Evolutionary conservation across 2,888 invertebrate genomes (phyloP), one percentile per base, ranked within the genome.

Genomic region (Philopedon plagiatum): DNA sequence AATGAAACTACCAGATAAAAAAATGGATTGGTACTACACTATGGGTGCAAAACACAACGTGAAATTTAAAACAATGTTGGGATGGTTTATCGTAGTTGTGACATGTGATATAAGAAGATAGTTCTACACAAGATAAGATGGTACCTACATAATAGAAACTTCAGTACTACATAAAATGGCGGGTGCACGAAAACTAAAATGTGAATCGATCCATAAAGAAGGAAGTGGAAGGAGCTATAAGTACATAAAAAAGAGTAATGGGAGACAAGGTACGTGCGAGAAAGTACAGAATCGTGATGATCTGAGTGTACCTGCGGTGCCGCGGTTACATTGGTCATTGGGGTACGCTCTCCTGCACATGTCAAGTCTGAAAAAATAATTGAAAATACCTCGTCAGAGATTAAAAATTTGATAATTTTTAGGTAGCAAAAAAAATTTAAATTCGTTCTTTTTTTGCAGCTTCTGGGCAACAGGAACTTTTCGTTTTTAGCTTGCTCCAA

Each of bases 271-370:
- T 46, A 23, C 54, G 67, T 56, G 63, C 63, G 26, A 57, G 44
- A 51, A 32, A 39, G n/a, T n/a, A 66, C 32, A 65, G 21, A 15
- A 49, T 64, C 18, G 46, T n/a, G n/a, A 37, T 29, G 29, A 62
- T 64, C 15, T 49, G 57, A 41, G 63, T 39, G 91, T 95, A 97
- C 97, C 97, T 95, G 97, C 97, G 83, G 97, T 97, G 90, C 97
- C 97, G 90, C 96, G 93, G 93, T 97, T 97, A 93, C 97, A 97
- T 89, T 93, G 93, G 89, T 95, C 96, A 90, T 93, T 94, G 87
- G 94, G 93, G 90, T 92, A 94, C 89, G 95, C 93, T 90, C 96
- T 92, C 90, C 97, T 93, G 94, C 97, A 97, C 96, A 97, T 97
- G 94, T 97, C 97, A 92, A 97, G 94, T 94, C 96, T 96, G 95